Evolutionary conservation across 2,797 vertebrate genomes (phyloP).

Genomic region (Clamator glandarius): DNA sequence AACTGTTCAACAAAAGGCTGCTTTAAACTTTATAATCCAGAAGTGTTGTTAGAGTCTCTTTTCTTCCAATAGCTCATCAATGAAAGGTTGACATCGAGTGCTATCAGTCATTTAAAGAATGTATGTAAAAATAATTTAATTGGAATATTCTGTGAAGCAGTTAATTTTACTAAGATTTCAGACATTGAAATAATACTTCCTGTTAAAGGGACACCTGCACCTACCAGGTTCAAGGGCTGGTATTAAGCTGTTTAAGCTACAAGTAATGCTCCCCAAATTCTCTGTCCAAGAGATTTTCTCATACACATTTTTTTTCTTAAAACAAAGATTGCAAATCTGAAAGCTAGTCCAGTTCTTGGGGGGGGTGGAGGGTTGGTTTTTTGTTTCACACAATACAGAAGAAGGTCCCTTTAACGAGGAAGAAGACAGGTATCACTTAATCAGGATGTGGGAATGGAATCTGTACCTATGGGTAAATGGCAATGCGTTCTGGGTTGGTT

Average conservation of each 20-base stretch:
- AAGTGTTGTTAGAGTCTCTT: neutral
- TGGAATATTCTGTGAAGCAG: conserved; percentile 19
- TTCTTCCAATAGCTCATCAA: neutral
- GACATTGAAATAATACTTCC: neutral
- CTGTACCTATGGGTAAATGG: conserved; percentile 93
- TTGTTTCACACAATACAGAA: neutral
- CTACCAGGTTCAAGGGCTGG: neutral
- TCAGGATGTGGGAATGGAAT: conserved; percentile 78
- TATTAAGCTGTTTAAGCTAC: neutral
- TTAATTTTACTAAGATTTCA: conserved; percentile 34
- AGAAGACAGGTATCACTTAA: conserved; percentile 66
- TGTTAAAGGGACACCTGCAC: conserved; percentile 41
- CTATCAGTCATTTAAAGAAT: neutral
- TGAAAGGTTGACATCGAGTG: neutral
- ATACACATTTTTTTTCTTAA: neutral
- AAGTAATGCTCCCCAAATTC: neutral
- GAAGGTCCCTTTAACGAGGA: conserved; percentile 50
- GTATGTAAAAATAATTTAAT: neutral
- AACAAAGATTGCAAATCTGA: neutral
- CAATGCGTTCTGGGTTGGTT: conserved; percentile 91
- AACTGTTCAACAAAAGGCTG: neutral
- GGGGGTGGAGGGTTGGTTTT: neutral
- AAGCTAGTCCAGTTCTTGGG: neutral
- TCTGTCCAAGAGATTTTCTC: neutral
- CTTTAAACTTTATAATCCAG: neutral